These are phyloP conservation scores for Eustalomyia histrio DNA, from an alignment of 2,888 invertebrate species.

Conservation along the genomic window DNA sequence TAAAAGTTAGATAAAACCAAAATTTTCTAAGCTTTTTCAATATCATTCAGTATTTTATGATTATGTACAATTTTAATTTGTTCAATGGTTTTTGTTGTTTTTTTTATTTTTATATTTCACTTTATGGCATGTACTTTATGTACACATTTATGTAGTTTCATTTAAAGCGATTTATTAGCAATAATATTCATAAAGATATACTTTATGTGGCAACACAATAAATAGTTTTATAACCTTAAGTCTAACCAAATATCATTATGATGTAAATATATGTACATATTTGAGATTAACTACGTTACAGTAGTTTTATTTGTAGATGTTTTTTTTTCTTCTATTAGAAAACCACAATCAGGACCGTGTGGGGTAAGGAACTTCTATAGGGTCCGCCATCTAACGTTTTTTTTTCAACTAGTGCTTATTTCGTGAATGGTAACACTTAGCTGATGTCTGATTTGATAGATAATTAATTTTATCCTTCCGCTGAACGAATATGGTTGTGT, in stretches of 20 bases:
- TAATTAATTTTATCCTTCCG: too few relatives aligned
- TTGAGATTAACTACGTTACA: too few relatives aligned
- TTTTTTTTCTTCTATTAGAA: too few relatives aligned
- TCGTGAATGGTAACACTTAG: too few relatives aligned
- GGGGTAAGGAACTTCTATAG: too few relatives aligned
- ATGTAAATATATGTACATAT: neutral
- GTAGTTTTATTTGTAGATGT: too few relatives aligned
- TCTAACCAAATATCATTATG: slow-evolving; percentile 17
- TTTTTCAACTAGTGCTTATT: too few relatives aligned
- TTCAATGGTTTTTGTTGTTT: slow-evolving; percentile 11
- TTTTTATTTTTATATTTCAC: neutral
- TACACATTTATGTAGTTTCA: neutral
- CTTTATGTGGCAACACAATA: slow-evolving; percentile 44
- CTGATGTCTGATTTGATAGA: too few relatives aligned
- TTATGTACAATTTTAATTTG: slow-evolving; percentile 48
- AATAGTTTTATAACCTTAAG: slow-evolving; percentile 45
- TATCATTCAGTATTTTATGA: slow-evolving; percentile 37
- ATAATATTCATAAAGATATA: slow-evolving; percentile 48
- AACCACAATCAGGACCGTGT: too few relatives aligned
- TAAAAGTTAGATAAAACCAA: slow-evolving; percentile 1
- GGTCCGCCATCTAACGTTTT: too few relatives aligned
- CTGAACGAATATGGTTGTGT: too few relatives aligned
- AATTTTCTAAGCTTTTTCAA: neutral
- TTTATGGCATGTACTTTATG: too few relatives aligned
- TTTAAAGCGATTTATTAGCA: slow-evolving; percentile 45